These are phyloP conservation scores for Benthosema pterotum DNA, from an alignment of 2,797 vertebrate genomes.

Conservation along the genomic window DNA sequence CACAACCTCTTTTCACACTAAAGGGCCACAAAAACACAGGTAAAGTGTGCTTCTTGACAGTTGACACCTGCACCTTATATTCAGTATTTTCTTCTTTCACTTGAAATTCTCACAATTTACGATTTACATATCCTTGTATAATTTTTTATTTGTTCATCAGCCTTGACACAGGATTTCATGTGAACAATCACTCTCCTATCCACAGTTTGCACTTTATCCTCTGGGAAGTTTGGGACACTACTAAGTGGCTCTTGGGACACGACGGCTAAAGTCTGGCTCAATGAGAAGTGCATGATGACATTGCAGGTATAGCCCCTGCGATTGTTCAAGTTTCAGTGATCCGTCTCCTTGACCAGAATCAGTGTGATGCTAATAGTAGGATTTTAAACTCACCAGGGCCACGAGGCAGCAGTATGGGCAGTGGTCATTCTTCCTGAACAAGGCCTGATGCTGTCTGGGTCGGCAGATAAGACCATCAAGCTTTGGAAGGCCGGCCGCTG, in stretches of 20 bases:
- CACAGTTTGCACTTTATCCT: slow-evolving; percentile 93
- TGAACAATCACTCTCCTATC: neutral
- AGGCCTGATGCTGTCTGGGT: slow-evolving; percentile 95
- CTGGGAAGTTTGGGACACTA: slow-evolving; percentile 96
- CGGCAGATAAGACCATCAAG: slow-evolving; percentile 96
- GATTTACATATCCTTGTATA: neutral
- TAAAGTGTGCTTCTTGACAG: slow-evolving; percentile 42
- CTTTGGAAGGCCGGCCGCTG: slow-evolving; percentile 96
- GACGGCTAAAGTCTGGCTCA: slow-evolving; percentile 97
- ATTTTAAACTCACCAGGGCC: slow-evolving; percentile 80
- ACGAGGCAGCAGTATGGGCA: slow-evolving; percentile 95
- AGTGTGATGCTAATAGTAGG: neutral
- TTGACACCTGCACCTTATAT: too few species aligned
- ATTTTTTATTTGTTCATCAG: neutral
- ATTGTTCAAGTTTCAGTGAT: neutral
- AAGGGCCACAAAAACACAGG: slow-evolving; percentile 96
- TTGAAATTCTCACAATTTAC: too few species aligned
- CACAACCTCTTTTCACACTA: slow-evolving; percentile 88
- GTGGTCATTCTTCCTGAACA: slow-evolving; percentile 94
- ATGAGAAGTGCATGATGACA: slow-evolving; percentile 98
- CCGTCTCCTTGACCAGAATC: neutral
- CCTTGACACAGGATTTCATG: neutral
- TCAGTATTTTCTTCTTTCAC: too few species aligned
- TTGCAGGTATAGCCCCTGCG: slow-evolving; percentile 84
- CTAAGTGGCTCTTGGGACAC: slow-evolving; percentile 98